These are phyloP conservation scores for Ptyas mucosa DNA, from an alignment of 2,113 vertebrate species.

Conservation along the genomic window DNA sequence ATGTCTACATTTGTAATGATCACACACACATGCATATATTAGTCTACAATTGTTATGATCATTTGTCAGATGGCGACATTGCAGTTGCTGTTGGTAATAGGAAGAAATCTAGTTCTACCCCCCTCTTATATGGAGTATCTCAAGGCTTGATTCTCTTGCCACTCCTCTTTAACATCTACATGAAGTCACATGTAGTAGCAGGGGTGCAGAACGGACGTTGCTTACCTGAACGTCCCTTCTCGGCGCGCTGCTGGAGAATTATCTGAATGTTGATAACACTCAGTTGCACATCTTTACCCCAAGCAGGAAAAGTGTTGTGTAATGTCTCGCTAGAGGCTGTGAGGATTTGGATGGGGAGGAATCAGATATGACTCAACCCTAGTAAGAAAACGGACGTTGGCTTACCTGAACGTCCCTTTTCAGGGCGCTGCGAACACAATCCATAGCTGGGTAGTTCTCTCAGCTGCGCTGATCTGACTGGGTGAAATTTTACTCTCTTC, in stretches of 20 bases:
- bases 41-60: not conserved
- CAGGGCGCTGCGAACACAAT: too few relatives aligned
- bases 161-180: not conserved
- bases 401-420: too few relatives aligned
- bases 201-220: too few relatives aligned
- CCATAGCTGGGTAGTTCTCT: too few relatives aligned
- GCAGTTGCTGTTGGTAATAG: not conserved
- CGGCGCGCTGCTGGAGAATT: too few relatives aligned
- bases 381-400: too few relatives aligned
- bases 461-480: too few relatives aligned
- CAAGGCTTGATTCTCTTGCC: not conserved
- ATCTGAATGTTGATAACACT: not conserved
- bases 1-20: not conserved
- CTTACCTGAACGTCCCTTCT: too few relatives aligned
- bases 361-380: not conserved
- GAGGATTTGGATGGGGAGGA: not conserved
- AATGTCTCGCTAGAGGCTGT: not conserved
- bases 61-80: not conserved
- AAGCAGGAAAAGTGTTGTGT: not conserved
- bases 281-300: not conserved
- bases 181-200: not conserved
- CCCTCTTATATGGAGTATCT: not conserved
- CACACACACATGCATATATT: not conserved
- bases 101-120: not conserved
- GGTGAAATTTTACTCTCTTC: too few relatives aligned